Evolutionary conservation across 2,113 vertebrate genomes (phyloP).

Genomic region (Choloepus hoffmanni): DNA sequence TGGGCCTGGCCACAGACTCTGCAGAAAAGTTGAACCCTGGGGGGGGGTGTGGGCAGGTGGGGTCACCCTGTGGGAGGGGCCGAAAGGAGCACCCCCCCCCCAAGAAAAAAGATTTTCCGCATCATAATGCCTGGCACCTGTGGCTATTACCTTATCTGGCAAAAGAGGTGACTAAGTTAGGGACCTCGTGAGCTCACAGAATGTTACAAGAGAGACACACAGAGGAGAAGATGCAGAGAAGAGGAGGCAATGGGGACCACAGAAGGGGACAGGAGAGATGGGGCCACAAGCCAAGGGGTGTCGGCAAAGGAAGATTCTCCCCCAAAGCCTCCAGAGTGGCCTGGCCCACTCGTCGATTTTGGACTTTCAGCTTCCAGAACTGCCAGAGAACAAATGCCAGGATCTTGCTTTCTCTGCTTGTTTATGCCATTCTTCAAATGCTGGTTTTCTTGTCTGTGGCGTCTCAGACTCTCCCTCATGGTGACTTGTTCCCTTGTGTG

Average conservation of each 20-base stretch:
- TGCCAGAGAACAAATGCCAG: background rate
- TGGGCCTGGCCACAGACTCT: constrained; percentile 65
- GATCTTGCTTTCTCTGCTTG: background rate
- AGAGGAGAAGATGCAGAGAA: background rate
- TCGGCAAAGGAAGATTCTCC: background rate
- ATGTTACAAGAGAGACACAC: background rate
- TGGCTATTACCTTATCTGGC: background rate
- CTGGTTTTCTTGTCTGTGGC: background rate
- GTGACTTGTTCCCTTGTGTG: background rate
- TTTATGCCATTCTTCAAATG: background rate
- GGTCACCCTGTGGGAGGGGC: background rate
- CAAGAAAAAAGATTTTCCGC: too few species aligned
- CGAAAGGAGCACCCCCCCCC: background rate
- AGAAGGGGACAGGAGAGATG: rapidly evolving
- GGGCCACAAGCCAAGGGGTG: background rate
- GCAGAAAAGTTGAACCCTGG: constrained; percentile 88
- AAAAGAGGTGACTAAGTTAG: background rate
- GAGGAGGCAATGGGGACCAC: background rate
- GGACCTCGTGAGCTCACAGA: background rate
- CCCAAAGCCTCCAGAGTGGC: background rate
- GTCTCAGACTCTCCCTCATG: background rate
- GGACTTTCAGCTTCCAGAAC: background rate
- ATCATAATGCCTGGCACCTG: background rate
- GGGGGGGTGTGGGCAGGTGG: background rate
- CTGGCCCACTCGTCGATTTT: background rate